Base-by-base conservation (phyloP, 1,140 invertebrate genomes). In the Asobara japonica region DNA sequence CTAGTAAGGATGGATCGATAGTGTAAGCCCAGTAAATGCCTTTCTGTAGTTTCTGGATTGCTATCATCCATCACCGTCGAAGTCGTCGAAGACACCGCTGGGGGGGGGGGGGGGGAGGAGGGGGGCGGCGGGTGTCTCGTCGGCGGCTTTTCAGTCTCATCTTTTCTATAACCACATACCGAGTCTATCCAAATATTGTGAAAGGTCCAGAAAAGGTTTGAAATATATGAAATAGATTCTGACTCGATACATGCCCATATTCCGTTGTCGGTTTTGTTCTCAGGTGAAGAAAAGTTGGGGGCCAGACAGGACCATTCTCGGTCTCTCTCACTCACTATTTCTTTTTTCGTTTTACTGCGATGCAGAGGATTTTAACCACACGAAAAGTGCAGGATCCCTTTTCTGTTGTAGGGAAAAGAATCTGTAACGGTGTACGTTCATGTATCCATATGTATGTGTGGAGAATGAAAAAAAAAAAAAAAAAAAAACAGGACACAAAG, bases 201-300 rank as follows among this genome's bases (percentile, higher is more conserved):
- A 88, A 88, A 88, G 86, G 84, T 87, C 86, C 81, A 87, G 85
- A 86, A 87, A 86, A 86, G 85, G 84, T 83, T 68, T 86, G 81
- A 84, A 84, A 86, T 86, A 84, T 85, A 83, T 83, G 81, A 84
- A 86, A 86, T 86, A 84, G 86, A 86, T 86, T 84, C 83, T 74
- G 77, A 56, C 51, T 56, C 62, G 61, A 18, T 71, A 61, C 68
- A 20, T 66, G 36, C 65, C 71, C 22, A 45, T 16, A 5, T 22
- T 56, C 5, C 10, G 20, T 25, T 25, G 18, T 27, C n/a, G n/a
- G 7, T 20, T 18, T 22, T 56, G 51, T 56, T 56, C 51, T 56
- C 51, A 56, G 51, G 51, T 56, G 51, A 10, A 56, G 25, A 20
- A 56, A 56, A 56, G 51, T 56, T 22, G 20, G n/a, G 25, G 25